These are phyloP conservation scores for Aphodius sticticus DNA, from an alignment of 2,888 invertebrate genomes.

Conservation along the genomic window DNA sequence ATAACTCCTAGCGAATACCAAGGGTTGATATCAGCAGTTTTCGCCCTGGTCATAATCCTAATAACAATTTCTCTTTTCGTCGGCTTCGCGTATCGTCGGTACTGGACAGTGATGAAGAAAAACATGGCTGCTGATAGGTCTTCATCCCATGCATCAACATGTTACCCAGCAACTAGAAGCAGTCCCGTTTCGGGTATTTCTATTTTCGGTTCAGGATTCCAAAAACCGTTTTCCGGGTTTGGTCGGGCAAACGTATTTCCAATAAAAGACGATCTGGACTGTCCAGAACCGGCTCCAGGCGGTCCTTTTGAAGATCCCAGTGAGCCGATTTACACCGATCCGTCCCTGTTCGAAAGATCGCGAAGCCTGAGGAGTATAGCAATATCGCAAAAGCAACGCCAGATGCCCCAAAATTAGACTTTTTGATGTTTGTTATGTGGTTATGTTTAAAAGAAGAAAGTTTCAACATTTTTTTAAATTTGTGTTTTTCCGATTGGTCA, in stretches of 20 bases:
- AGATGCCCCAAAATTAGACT: slow-evolving; percentile 31
- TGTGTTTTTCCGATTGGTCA: background rate
- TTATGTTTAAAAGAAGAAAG: background rate
- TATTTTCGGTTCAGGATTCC: slow-evolving; percentile 73
- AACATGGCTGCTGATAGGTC: slow-evolving; percentile 66
- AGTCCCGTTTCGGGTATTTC: slow-evolving; percentile 68
- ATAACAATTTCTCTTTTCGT: slow-evolving; percentile 78
- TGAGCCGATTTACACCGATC: slow-evolving; percentile 93
- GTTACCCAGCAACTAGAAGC: slow-evolving; percentile 59
- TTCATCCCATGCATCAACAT: slow-evolving; percentile 60
- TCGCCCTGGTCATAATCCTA: slow-evolving; percentile 76
- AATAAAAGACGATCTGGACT: slow-evolving; percentile 53
- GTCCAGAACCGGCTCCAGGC: slow-evolving; percentile 52
- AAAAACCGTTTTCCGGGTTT: slow-evolving; percentile 72
- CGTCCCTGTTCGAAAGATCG: slow-evolving; percentile 87
- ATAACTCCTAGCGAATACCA: slow-evolving; percentile 86
- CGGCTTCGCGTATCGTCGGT: slow-evolving; percentile 79
- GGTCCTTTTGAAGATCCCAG: slow-evolving; percentile 83
- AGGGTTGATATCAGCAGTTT: slow-evolving; percentile 80
- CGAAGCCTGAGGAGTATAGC: slow-evolving; percentile 75
- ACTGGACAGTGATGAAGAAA: slow-evolving; percentile 81
- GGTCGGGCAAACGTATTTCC: slow-evolving; percentile 53
- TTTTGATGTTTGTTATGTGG: background rate
- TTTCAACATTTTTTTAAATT: background rate
- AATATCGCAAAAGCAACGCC: slow-evolving; percentile 58